Percentiles rank a stretch among this genome's conserved stretches.
phyloP scores from a whole-genome alignment of 2,113 vertebrate species.

The Mesembrinibis cayennensis region DNA sequence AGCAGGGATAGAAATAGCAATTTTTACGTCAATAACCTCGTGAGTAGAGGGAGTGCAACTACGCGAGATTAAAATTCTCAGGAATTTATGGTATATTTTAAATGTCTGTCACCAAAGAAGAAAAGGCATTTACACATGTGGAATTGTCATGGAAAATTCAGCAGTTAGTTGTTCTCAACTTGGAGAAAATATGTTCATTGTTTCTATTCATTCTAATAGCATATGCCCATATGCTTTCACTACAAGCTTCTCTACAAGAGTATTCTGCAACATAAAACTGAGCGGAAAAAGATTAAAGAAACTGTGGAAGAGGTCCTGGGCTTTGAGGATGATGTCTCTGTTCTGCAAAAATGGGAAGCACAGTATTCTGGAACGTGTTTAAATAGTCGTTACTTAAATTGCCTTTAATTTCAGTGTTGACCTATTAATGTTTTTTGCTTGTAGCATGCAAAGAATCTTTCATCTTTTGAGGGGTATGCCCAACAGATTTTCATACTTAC shows the following conservation, averaged over 20 bases:
- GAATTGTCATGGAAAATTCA: conserved; percentile 2
- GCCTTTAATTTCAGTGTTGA: background rate
- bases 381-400: background rate
- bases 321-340: background rate
- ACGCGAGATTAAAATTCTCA: background rate
- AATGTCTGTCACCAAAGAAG: background rate
- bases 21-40: background rate
- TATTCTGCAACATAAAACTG: background rate
- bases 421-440: background rate
- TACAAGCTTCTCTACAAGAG: background rate
- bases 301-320: background rate
- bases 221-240: background rate
- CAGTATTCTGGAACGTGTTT: background rate
- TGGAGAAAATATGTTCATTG: background rate
- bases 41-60: background rate
- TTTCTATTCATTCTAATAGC: background rate
- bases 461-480: background rate
- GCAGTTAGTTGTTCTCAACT: background rate
- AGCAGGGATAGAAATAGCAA: background rate
- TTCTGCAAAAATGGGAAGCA: background rate
- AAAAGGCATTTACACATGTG: background rate
- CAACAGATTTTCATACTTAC: background rate
- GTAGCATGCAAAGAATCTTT: background rate
- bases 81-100: background rate
- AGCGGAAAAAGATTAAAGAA: background rate